phyloP scores from a whole-genome alignment of 2,888 invertebrate species.

The Lochmaea crataegi region DNA sequence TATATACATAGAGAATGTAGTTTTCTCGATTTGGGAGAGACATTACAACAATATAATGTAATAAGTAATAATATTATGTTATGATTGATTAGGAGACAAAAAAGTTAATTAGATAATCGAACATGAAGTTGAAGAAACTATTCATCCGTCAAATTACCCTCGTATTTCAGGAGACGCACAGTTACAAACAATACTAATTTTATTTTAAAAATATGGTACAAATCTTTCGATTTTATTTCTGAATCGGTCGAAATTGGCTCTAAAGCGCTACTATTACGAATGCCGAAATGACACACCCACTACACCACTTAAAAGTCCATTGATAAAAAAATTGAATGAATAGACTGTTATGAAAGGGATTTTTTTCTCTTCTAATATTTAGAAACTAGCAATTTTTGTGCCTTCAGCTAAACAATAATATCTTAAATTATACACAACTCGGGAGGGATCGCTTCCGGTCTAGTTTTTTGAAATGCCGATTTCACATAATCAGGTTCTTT shows the following conservation, averaged over 20 bases:
- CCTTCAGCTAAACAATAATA: slow-evolving; percentile 36
- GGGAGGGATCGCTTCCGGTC: slow-evolving; percentile 40
- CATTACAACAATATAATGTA: not conserved
- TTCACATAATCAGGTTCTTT: slow-evolving; percentile 2
- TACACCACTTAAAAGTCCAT: slow-evolving; percentile 49
- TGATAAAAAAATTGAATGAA: slow-evolving; percentile 51
- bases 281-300: slow-evolving; percentile 45
- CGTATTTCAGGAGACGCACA: not conserved
- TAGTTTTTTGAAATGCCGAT: slow-evolving; percentile 20
- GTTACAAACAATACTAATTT: slow-evolving; percentile 10
- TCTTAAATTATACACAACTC: slow-evolving; percentile 33
- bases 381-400: slow-evolving; percentile 44
- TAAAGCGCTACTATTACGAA: slow-evolving; percentile 27
- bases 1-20: slow-evolving; percentile 15
- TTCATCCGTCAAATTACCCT: not conserved
- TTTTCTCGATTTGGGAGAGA: slow-evolving; percentile 13
- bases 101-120: not conserved
- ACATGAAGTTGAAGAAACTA: not conserved
- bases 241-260: slow-evolving; percentile 9
- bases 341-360: slow-evolving; percentile 37
- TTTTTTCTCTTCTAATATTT: slow-evolving; percentile 40
- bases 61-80: slow-evolving; percentile 11
- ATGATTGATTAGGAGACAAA: slow-evolving; percentile 24
- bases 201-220: not conserved
- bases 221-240: slow-evolving; percentile 5